These are phyloP conservation scores for Pyrrhosoma nymphula DNA, from an alignment of 2,888 invertebrate genomes.

Conservation along the genomic window DNA sequence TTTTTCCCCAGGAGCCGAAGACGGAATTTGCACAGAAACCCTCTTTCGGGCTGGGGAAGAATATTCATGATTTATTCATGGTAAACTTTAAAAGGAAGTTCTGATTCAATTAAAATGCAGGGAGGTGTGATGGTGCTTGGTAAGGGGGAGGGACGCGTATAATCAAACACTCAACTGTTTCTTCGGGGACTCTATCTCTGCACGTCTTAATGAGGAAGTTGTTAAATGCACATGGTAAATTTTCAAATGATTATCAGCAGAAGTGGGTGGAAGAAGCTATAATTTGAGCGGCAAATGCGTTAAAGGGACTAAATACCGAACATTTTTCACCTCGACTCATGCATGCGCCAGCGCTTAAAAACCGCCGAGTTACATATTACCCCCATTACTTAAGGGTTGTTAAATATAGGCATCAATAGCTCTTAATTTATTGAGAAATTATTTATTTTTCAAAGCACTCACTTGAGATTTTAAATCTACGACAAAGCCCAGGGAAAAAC, in stretches of 20 bases:
- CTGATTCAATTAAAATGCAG: background rate
- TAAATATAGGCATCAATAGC: background rate
- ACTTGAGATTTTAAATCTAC: background rate
- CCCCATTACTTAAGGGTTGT: background rate
- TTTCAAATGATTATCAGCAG: background rate
- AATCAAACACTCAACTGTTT: conserved; percentile 26
- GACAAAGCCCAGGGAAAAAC: background rate
- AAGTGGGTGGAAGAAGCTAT: background rate
- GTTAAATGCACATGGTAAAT: background rate
- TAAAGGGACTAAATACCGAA: background rate
- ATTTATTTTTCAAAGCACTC: background rate
- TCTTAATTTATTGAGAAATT: background rate
- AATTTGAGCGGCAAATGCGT: background rate
- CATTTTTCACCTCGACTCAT: background rate
- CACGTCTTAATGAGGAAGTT: background rate
- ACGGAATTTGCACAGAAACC: background rate
- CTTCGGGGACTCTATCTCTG: background rate
- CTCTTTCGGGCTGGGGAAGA: background rate
- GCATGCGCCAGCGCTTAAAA: background rate
- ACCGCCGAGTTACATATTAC: background rate
- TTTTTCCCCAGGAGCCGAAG: background rate
- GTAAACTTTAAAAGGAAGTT: conserved; percentile 11
- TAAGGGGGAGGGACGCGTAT: background rate
- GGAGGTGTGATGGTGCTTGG: background rate
- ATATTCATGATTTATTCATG: conserved; percentile 29